Evolutionary conservation across 2,113 vertebrate genomes (phyloP).

Genomic region (Engraulis encrasicolus): DNA sequence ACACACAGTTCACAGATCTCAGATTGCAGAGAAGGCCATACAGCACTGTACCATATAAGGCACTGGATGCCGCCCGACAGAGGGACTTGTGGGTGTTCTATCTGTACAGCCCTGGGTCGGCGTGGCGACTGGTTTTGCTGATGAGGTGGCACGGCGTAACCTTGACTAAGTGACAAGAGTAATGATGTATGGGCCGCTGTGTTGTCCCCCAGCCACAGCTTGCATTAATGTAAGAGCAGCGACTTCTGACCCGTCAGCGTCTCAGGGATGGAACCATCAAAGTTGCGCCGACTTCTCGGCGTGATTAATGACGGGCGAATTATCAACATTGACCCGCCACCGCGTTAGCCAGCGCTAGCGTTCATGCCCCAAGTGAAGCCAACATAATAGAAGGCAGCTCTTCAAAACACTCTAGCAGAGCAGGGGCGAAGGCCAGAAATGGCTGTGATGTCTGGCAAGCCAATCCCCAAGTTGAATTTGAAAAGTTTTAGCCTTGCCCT

Average conservation of each 20-base stretch:
- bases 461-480: slow-evolving; percentile 3
- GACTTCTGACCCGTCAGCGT: slow-evolving; percentile 38
- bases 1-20: background rate
- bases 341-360: no score
- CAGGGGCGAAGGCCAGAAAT: background rate
- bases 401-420: background rate
- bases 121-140: slow-evolving; percentile 23
- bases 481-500: background rate
- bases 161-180: slow-evolving; percentile 24
- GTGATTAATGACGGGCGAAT: background rate
- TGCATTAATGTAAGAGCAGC: background rate
- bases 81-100: background rate
- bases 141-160: slow-evolving; percentile 26
- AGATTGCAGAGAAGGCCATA: background rate
- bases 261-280: slow-evolving; percentile 39
- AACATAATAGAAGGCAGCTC: slow-evolving; percentile 16
- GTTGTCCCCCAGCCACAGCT: slow-evolving; percentile 23
- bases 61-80: background rate
- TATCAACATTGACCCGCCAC: slow-evolving; percentile 20
- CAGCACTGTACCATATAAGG: no score
- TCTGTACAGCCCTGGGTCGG: background rate
- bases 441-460: background rate
- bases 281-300: background rate
- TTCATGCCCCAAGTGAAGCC: background rate
- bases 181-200: slow-evolving; percentile 31